These are phyloP conservation scores for Zosterops japonicus DNA, from an alignment of 2,113 vertebrate genomes.

Conservation along the genomic window DNA sequence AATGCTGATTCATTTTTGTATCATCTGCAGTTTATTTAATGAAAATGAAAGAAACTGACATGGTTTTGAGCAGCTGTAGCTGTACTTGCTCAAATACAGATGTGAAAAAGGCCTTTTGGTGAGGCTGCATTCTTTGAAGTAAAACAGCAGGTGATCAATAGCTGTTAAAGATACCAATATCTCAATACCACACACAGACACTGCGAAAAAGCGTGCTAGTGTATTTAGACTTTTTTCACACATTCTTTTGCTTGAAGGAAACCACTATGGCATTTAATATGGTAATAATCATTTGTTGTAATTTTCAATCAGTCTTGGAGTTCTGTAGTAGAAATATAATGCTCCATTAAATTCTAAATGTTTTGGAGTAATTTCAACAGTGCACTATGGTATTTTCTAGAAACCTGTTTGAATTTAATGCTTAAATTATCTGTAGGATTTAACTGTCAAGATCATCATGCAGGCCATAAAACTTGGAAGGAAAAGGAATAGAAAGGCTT, in stretches of 20 bases:
- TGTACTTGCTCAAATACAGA: not conserved
- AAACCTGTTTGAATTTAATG: not conserved
- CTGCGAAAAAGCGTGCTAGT: not conserved
- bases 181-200: not conserved
- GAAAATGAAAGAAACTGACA: not conserved
- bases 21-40: not conserved
- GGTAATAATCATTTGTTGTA: not conserved
- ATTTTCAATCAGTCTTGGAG: constrained; percentile 7
- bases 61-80: not conserved
- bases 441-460: not conserved
- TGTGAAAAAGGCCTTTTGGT: not conserved
- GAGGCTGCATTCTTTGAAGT: not conserved
- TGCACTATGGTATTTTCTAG: not conserved
- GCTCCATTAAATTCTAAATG: not conserved
- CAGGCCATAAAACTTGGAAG: not conserved
- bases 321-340: not conserved
- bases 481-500: not conserved
- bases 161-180: not conserved
- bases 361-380: not conserved
- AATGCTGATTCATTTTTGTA: not conserved
- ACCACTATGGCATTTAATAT: not conserved
- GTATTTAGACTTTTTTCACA: not conserved
- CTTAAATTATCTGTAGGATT: not conserved
- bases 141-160: constrained; percentile 31
- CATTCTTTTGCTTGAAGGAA: not conserved